These are phyloP conservation scores for Sitobion miscanthi DNA, from an alignment of 1,140 invertebrate species.

Conservation along the genomic window DNA sequence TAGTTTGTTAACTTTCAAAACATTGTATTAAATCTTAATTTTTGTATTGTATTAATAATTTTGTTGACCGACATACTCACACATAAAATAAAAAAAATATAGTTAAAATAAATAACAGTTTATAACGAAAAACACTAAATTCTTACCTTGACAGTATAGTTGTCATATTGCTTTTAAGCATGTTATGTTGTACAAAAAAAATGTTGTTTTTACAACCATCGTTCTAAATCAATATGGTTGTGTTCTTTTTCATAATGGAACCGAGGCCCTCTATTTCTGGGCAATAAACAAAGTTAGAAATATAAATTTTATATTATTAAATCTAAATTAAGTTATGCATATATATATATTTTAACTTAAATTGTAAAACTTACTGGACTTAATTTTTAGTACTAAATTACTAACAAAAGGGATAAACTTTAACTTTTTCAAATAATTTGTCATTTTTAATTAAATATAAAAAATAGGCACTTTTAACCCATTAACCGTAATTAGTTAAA, in stretches of 20 bases:
- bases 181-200: background rate
- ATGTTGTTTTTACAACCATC: background rate
- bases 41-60: background rate
- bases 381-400: background rate
- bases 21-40: background rate
- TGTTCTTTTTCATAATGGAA: background rate
- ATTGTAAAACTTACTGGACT: background rate
- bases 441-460: slow-evolving; percentile 15
- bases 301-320: background rate
- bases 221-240: background rate
- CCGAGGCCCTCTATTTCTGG: background rate
- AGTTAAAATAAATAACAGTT: background rate
- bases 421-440: background rate
- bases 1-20: background rate
- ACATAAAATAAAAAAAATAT: background rate
- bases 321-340: background rate
- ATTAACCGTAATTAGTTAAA: slow-evolving; percentile 34
- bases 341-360: background rate
- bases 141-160: background rate
- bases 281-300: background rate
- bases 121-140: background rate
- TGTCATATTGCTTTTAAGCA: background rate
- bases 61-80: too few species aligned
- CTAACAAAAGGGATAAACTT: background rate
- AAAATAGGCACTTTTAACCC: background rate